These are phyloP conservation scores for Zoanthus solanderi DNA, from an alignment of 92 coral and sea anemone genomes.

Conservation along the genomic window DNA sequence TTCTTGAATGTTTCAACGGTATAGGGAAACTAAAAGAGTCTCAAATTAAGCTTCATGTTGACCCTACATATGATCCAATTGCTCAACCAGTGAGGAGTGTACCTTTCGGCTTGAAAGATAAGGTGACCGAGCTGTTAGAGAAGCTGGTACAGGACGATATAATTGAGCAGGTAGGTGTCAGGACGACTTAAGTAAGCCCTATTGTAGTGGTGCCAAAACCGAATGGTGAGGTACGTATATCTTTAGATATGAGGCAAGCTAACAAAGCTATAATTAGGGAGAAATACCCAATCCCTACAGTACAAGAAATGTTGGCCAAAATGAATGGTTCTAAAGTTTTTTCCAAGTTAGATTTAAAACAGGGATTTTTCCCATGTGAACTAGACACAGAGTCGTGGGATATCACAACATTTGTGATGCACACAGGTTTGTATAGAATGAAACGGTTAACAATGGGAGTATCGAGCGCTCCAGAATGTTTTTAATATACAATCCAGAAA, in stretches of 20 bases:
- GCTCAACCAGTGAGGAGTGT: slow-evolving; percentile 47
- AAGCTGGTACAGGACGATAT: slow-evolving; percentile 31
- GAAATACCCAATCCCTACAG: slow-evolving; percentile 49
- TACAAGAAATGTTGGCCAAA: slow-evolving; percentile 47
- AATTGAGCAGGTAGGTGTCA: slow-evolving; percentile 57
- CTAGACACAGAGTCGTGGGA: slow-evolving; percentile 34
- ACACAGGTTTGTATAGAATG: slow-evolving; percentile 38
- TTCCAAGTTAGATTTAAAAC: slow-evolving; percentile 46
- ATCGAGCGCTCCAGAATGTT: slow-evolving; percentile 41
- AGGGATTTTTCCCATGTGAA: slow-evolving; percentile 51
- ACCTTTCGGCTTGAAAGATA: slow-evolving; percentile 52
- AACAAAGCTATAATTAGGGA: slow-evolving; percentile 54
- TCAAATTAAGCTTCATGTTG: slow-evolving; percentile 50
- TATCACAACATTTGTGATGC: slow-evolving; percentile 53
- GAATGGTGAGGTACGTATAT: slow-evolving; percentile 52
- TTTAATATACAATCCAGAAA: slow-evolving; percentile 17
- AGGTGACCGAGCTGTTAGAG: slow-evolving; percentile 39
- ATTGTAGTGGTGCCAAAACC: slow-evolving; percentile 51
- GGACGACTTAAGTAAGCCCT: slow-evolving; percentile 43
- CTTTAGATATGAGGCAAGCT: slow-evolving; percentile 57
- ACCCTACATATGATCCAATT: slow-evolving; percentile 26
- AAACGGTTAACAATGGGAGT: slow-evolving; percentile 45
- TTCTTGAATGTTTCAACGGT: slow-evolving; percentile 35
- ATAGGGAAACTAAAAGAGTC: slow-evolving; percentile 32
- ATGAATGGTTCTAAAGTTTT: slow-evolving; percentile 52